These are phyloP conservation scores for Capitulum mitella DNA, from an alignment of 2,888 invertebrate genomes.

Conservation along the genomic window DNA sequence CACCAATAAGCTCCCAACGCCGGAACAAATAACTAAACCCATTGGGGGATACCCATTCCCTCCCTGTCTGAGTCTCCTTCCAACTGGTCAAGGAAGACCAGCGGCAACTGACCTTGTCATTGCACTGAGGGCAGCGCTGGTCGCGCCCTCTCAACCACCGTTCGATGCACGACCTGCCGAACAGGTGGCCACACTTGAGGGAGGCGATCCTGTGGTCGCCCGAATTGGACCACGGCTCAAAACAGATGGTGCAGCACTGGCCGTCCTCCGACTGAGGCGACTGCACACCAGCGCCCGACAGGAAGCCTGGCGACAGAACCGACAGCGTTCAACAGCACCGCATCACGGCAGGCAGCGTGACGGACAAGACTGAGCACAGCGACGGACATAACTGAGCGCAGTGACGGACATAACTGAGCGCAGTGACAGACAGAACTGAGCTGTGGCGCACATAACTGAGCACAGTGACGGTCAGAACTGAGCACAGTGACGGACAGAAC, in stretches of 20 bases:
- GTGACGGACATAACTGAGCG: background rate
- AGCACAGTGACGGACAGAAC: too few species aligned
- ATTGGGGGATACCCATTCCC: too few species aligned
- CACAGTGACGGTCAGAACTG: too few species aligned
- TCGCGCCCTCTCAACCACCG: constrained; percentile 61
- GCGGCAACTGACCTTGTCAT: constrained; percentile 56
- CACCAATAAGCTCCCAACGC: too few species aligned
- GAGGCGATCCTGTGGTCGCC: constrained; percentile 80
- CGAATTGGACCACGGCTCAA: constrained; percentile 77
- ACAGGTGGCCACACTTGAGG: constrained; percentile 85
- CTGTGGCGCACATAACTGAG: too few species aligned
- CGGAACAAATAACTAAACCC: too few species aligned
- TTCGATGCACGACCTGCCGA: constrained; percentile 71
- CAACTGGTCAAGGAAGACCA: too few species aligned
- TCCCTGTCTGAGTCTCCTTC: too few species aligned
- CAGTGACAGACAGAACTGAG: background rate
- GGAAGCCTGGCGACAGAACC: background rate
- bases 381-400: background rate
- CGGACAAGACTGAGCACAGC: too few species aligned
- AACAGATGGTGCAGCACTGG: constrained; percentile 74
- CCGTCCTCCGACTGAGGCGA: constrained; percentile 50
- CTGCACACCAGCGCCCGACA: constrained; percentile 40
- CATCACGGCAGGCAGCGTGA: background rate
- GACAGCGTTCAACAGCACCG: background rate
- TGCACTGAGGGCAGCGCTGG: constrained; percentile 78